These are phyloP conservation scores for Nudaria mundana DNA, from an alignment of 2,888 invertebrate species.

Conservation along the genomic window DNA sequence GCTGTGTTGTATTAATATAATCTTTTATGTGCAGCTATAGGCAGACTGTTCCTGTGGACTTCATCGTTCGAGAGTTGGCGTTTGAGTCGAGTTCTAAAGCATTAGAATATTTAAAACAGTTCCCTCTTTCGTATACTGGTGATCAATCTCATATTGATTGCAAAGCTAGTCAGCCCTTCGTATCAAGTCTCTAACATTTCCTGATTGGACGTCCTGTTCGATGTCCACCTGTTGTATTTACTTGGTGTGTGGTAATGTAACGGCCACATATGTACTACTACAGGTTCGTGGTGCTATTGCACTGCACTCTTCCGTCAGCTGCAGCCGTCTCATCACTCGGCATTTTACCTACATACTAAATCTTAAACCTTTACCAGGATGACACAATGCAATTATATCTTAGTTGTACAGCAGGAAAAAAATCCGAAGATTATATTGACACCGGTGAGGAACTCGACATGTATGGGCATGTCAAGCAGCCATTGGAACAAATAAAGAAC, in stretches of 20 bases:
- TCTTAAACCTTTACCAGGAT: slow-evolving; percentile 69
- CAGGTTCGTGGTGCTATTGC: slow-evolving; percentile 16
- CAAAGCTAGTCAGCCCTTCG: slow-evolving; percentile 87
- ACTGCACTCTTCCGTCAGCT: slow-evolving; percentile 32
- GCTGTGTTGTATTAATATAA: slow-evolving; percentile 61
- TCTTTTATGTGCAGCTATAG: slow-evolving; percentile 92
- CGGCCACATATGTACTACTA: slow-evolving; percentile 33
- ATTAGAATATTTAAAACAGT: slow-evolving; percentile 92
- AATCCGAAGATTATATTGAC: slow-evolving; percentile 20
- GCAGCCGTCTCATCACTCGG: slow-evolving; percentile 44
- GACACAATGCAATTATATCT: slow-evolving; percentile 44
- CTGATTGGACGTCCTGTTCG: slow-evolving; percentile 49
- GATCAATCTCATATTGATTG: slow-evolving; percentile 92
- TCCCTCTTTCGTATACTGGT: slow-evolving; percentile 88
- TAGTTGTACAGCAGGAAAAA: slow-evolving; percentile 47
- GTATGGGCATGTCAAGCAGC: slow-evolving; percentile 1
- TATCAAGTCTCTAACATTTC: slow-evolving; percentile 80
- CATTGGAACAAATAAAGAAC: slow-evolving; percentile 16
- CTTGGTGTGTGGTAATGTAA: slow-evolving; percentile 72
- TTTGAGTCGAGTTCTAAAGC: slow-evolving; percentile 92
- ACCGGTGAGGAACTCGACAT: slow-evolving; percentile 4
- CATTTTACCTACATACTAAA: slow-evolving; percentile 53
- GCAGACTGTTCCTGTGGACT: slow-evolving; percentile 92
- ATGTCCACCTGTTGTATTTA: slow-evolving; percentile 58
- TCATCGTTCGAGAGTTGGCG: slow-evolving; percentile 93